A percentile compares a stretch with the other conserved stretches of the same genome.
Evolutionary conservation across 1,140 invertebrate genomes (phyloP).

Genomic region (Drosophila parabipectinata): DNA sequence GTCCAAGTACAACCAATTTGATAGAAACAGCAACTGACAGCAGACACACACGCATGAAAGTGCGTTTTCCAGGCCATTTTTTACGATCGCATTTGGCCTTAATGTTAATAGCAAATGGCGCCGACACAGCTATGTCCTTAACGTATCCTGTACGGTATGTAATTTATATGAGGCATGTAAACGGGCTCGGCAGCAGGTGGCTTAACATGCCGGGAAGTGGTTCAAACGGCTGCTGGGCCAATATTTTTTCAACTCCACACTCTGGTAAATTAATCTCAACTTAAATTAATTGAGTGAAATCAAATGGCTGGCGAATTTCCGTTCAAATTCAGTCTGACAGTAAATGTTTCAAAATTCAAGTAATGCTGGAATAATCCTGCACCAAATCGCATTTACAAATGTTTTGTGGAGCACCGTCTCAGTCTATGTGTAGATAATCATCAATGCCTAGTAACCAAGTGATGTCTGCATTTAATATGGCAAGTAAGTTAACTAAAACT

Average conservation of each 20-base stretch:
- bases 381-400: neutral
- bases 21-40: conserved; percentile 73
- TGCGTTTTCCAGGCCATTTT: conserved; percentile 49
- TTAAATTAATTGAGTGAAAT: conserved; percentile 38
- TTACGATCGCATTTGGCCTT: conserved; percentile 66
- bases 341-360: conserved; percentile 14
- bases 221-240: conserved; percentile 1
- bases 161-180: conserved; percentile 49
- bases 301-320: conserved; percentile 7
- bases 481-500: conserved; percentile 30
- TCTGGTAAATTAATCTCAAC: conserved; percentile 36
- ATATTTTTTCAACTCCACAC: conserved; percentile 22
- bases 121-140: conserved; percentile 9
- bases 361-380: neutral
- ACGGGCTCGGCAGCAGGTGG: conserved; percentile 49
- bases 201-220: conserved; percentile 32
- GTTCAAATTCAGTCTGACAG: conserved; percentile 7
- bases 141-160: conserved; percentile 12
- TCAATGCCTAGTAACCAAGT: neutral
- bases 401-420: neutral
- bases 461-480: conserved; percentile 1
- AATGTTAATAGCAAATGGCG: conserved; percentile 74
- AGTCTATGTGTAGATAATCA: neutral
- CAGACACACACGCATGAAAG: conserved; percentile 30
- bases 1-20: conserved; percentile 79